Evolutionary conservation across 2,888 invertebrate species (phyloP).

Genomic region (Tineola bisselliella): DNA sequence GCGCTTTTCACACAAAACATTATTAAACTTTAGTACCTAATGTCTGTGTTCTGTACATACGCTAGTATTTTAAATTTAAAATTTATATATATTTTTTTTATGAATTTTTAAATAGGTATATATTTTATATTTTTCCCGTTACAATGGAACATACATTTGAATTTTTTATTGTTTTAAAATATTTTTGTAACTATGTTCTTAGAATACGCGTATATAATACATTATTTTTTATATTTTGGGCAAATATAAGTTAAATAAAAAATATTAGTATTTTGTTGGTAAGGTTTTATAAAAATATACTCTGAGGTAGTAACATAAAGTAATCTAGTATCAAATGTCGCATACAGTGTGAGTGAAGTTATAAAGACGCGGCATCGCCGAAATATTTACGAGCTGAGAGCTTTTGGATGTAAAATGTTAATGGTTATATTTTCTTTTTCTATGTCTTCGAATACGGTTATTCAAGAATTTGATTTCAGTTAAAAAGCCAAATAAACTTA

Average conservation of each 20-base stretch:
- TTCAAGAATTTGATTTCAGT: slow-evolving; percentile 6
- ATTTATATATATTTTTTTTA: no score
- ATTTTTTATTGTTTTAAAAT: no score
- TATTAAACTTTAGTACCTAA: neutral
- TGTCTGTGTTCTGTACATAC: neutral
- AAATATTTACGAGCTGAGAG: slow-evolving; percentile 52
- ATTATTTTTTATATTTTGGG: no score
- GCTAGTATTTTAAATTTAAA: neutral
- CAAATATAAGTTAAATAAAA: no score
- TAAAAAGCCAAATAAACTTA: neutral
- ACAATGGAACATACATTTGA: no score
- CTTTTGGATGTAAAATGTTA: slow-evolving; percentile 54
- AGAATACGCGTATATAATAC: no score
- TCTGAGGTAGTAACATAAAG: slow-evolving; percentile 19
- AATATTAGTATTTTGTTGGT: no score
- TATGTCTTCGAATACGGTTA: slow-evolving; percentile 27
- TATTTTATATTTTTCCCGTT: no score
- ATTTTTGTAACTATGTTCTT: no score
- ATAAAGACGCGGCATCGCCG: slow-evolving; percentile 26
- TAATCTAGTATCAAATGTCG: slow-evolving; percentile 22
- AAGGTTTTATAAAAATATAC: slow-evolving; percentile 14
- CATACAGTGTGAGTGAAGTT: slow-evolving; percentile 18
- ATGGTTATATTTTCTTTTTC: slow-evolving; percentile 39
- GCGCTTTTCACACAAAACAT: neutral
- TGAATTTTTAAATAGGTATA: no score